Conservation (phyloP, 2,797 vertebrate species). For the Epinephelus malabaricus region DNA sequence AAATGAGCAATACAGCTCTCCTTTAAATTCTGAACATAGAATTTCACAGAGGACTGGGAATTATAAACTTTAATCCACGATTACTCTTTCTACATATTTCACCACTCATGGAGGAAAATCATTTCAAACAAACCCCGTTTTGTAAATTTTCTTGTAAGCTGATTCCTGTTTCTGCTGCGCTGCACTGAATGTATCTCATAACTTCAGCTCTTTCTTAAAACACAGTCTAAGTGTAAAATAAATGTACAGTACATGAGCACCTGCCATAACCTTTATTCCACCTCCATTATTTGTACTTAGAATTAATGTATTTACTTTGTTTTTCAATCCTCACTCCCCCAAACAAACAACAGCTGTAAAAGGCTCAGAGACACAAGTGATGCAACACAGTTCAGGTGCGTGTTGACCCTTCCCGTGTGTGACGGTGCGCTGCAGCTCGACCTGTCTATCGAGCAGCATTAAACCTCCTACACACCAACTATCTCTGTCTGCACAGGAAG, state of each 20-base stretch:
- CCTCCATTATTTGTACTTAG: background rate
- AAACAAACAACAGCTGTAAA: background rate
- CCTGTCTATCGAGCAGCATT: constrained; percentile 3
- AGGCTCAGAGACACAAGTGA: background rate
- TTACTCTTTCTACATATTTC: background rate
- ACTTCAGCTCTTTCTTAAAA: background rate
- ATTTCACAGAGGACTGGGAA: too few relatives aligned
- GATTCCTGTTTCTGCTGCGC: background rate
- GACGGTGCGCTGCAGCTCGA: background rate
- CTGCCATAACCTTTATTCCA: background rate
- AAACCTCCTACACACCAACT: constrained; percentile 31
- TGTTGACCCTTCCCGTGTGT: background rate
- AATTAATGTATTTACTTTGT: background rate
- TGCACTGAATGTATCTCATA: background rate
- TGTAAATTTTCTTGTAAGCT: background rate
- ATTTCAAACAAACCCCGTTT: background rate
- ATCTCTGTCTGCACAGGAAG: constrained; percentile 25
- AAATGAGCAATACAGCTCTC: too few relatives aligned
- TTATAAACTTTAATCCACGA: too few relatives aligned
- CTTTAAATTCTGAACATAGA: too few relatives aligned
- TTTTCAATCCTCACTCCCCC: background rate
- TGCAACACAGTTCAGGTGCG: background rate
- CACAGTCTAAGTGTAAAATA: background rate
- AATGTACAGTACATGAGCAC: too few relatives aligned
- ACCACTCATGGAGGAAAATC: background rate